Evolutionary conservation across 2,797 vertebrate species (phyloP), one percentile per base, ranked within the genome.

Genomic region (Sternotherus odoratus): DNA sequence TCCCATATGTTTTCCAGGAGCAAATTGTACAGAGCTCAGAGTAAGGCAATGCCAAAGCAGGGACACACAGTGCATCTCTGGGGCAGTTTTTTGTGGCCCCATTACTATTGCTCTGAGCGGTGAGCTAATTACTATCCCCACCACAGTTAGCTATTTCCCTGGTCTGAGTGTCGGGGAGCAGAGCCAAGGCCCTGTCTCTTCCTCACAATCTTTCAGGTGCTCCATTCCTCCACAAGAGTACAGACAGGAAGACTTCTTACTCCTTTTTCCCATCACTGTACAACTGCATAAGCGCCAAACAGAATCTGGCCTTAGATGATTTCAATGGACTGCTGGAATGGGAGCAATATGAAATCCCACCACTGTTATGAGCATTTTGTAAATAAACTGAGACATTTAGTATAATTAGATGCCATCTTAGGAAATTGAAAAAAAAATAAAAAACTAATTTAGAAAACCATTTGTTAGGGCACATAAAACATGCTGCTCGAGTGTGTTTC

Each of bases 371-470:
- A 96, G 92, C 92, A 89, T 96, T 95, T 93, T 96, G 96, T 94
- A 96, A 94, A 95, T 94, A 97, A 96, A 95, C 78, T 89, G 86
- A 96, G 96, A 90, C 95, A 96, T 97, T 97, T 92, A 91, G 93
- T 85, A 33, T 97, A 97, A 97, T 97, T 96, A 97, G 97, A 95
- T 96, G 87, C 43, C 57, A 78, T 95, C 86, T 93, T 90, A 86
- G 92, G 77, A 96, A 96, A 96, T 57, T 57, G 87, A 75, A 24
- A 69, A 90, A 92, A 96, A 91, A 84, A 53, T 1, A 26, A 84
- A 89, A 84, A 74, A 85, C 88, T 95, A 57, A 95, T 96, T 97
- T 97, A 96, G 92, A 95, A 96, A 92, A 95, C 81, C 24, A 78
- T 95, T 96, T 88, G 77, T 90, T 93, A 89, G 43, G 83, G 92